Base-by-base conservation (phyloP, 2,888 invertebrate species). In the Drosophila dives region DNA sequence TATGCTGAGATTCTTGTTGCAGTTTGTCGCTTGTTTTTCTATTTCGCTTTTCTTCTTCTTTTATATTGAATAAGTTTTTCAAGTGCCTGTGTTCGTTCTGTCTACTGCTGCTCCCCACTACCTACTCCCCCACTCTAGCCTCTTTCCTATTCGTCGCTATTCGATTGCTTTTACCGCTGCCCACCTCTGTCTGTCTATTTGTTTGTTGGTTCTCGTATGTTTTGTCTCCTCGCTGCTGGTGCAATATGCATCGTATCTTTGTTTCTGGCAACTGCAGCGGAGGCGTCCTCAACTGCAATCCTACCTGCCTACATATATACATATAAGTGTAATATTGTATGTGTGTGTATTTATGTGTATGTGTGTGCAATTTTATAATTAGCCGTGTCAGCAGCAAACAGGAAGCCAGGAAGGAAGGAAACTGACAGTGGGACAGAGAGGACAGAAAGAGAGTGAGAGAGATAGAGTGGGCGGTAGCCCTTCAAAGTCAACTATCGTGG, bases 51-150 rank as follows among this genome's bases (percentile, higher is more conserved):
- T 60, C 59, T 15, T 65, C 26, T 66, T 66, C 49, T 67, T 72
- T 77, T 64, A 77, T 83, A 84, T 84, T 86, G 83, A 88, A 89
- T 89, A 89, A 89, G 76, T 88, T 87, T 82, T 75, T 66, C 68
- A 64, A 86, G 73, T 75, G 62, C 83, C 83, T 75, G 75, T 45
- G 20, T 45, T 86, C 66, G 86, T 68, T 70, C 60, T 58, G 71
- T 69, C 76, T 72, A 54, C 42, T 49, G 48, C 49, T 40, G 45
- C 69, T 48, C 45, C 26, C 26, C 54, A 51, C 32, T 40, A 34
- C 11, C 32, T 45, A 23, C n/a, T 50, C n/a, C n/a, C n/a, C 7
- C 45, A 32, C 36, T 5, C 48, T 7, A 3, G 7, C 17, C n/a
- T 15, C 45, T 33, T 12, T 17, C 34, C 29, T 33, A 11, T 26